Evolutionary conservation across 2,113 vertebrate species (phyloP).

Genomic region (Lepus europaeus): DNA sequence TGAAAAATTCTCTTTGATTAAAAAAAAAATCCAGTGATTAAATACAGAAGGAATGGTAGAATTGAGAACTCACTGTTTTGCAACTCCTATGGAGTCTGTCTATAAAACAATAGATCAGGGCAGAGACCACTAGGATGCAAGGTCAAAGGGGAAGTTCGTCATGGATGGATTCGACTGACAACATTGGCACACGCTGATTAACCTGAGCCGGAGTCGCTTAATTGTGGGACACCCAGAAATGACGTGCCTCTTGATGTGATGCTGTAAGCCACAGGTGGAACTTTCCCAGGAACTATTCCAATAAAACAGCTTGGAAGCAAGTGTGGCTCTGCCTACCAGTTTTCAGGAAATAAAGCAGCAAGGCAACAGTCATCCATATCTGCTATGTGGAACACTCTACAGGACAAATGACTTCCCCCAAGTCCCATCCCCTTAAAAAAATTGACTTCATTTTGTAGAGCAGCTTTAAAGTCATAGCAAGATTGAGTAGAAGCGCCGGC

Average conservation of each 20-base stretch:
- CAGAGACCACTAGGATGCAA: not conserved
- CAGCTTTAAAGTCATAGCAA: not conserved
- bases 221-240: not conserved
- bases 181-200: not conserved
- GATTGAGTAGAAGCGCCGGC: not conserved
- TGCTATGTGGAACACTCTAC: not conserved
- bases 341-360: not conserved
- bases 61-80: not conserved
- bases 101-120: not conserved
- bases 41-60: not conserved
- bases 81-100: no score
- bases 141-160: not conserved
- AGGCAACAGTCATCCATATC: not conserved
- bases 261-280: not conserved
- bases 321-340: not conserved
- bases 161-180: not conserved
- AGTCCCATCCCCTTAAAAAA: not conserved
- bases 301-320: not conserved
- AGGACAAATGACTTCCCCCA: not conserved
- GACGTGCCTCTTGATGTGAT: not conserved
- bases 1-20: not conserved
- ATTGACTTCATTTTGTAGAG: not conserved
- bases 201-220: not conserved
- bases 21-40: not conserved
- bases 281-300: not conserved